Percentiles rank a stretch among this genome's conserved stretches.
phyloP scores from a whole-genome alignment of 2,797 vertebrate genomes.

The Crocodylus rhombifer region DNA sequence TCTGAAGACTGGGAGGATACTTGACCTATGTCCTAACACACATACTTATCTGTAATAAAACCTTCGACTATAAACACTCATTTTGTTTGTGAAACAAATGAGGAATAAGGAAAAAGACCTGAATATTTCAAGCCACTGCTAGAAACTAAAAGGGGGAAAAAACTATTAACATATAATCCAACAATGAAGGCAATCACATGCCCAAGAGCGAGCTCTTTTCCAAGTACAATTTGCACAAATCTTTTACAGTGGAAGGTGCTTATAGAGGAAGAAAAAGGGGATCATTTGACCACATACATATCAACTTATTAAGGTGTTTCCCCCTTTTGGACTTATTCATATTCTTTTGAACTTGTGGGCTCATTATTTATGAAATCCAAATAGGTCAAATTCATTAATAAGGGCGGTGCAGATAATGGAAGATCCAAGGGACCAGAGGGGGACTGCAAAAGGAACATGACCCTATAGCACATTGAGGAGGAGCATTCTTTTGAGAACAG shows the following conservation, averaged over 20 bases:
- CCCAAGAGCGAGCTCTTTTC: neutral
- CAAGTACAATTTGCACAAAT: no score
- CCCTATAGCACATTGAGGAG: no score
- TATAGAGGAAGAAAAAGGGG: no score
- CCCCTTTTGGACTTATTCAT: neutral
- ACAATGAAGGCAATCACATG: neutral
- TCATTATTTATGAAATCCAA: constrained; percentile 15
- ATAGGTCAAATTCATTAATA: neutral
- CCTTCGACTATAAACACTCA: neutral
- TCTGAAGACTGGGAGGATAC: neutral
- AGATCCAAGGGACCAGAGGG: no score
- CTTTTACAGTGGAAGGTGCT: no score
- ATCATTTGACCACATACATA: no score
- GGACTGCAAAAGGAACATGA: no score
- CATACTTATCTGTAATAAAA: neutral
- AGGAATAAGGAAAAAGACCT: neutral
- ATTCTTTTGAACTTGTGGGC: neutral
- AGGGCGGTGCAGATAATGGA: no score
- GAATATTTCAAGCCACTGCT: neutral
- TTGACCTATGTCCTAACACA: neutral
- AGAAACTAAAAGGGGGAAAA: neutral
- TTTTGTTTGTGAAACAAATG: neutral
- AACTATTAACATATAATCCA: neutral
- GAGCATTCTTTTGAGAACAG: no score
- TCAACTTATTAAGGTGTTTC: neutral